Base-by-base conservation (phyloP, 2,888 invertebrate genomes). In the Andrena bucephala region DNA sequence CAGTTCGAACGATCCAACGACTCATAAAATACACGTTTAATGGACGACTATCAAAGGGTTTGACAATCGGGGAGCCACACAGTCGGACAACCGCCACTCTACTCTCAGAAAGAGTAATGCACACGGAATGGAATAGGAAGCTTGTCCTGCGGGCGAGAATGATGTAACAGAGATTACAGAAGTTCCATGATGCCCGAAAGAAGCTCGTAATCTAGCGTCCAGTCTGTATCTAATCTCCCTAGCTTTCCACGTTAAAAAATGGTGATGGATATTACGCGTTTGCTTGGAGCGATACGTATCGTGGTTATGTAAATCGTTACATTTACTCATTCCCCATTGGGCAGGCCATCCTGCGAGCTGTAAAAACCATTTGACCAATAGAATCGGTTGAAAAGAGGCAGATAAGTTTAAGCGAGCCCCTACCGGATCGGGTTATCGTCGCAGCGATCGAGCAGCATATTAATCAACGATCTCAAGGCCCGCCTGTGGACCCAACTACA, bases 401-500 rank as follows among this genome's bases (percentile, higher is more conserved):
- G 24, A 20, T 57, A 20, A 10, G 20, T 20, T 62, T 27, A 62
- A n/a, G 1, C n/a, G 27, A 13, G 16, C 7, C 31, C 48, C 24
- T 20, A 20, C n/a, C 33, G 60, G 31, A 0, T 31, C 20, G 20
- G 24, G 4, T 67, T 10, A 27, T 69, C 60, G 48, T 65, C 77
- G 57, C 8, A 57, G 24, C 27, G 69, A 54, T 69, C 7, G n/a
- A 76, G 36, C 42, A 31, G 10, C n/a, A 62, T 29, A 42, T 59
- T 68, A 62, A 78, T 77, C 57, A 24, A 8, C 6, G 5, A 36
- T 10, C 48, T 63, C 77, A 63, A 77, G 63, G 63, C 50, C 29
- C 24, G 6, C 13, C n/a, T 7, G 24, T 42, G 42, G 60, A 66
- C 24, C 50, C 16, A 57, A 48, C 60, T 77, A 27, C 27, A 42